Percentiles rank a stretch among this genome's conserved stretches.
phyloP scores from a whole-genome alignment of 2,113 vertebrate genomes.

The Eulacestoma nigropectus region DNA sequence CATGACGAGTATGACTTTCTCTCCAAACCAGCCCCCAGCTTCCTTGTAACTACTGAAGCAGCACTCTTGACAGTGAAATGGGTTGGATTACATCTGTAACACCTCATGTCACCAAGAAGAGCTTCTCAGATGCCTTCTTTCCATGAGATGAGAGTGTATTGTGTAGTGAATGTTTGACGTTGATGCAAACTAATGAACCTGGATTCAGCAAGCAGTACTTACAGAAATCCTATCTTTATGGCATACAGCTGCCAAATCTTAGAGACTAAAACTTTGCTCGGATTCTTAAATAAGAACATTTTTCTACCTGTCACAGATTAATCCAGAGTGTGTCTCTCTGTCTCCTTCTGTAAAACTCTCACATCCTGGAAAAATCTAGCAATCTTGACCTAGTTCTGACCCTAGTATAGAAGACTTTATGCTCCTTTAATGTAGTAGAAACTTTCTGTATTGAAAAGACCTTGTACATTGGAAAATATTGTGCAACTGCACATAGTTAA shows the following conservation, averaged over 20 bases:
- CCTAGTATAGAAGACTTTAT: neutral
- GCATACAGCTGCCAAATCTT: slow-evolving; percentile 46
- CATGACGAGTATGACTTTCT: neutral
- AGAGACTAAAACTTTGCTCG: neutral
- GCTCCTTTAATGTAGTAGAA: neutral
- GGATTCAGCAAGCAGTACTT: slow-evolving; percentile 8
- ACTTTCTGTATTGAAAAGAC: neutral
- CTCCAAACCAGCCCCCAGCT: neutral
- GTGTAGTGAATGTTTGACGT: neutral
- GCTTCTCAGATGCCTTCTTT: neutral
- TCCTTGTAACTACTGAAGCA: neutral
- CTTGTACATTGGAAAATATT: neutral
- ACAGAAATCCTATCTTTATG: slow-evolving; percentile 27
- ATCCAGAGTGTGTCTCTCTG: slow-evolving; percentile 9
- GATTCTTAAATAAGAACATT: slow-evolving; percentile 36
- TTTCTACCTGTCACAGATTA: slow-evolving; percentile 56
- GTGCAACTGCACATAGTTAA: neutral
- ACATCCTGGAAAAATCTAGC: slow-evolving; percentile 27
- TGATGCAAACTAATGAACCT: slow-evolving; percentile 38
- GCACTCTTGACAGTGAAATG: neutral
- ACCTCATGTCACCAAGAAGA: neutral
- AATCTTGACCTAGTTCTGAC: slow-evolving; percentile 10
- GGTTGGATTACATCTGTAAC: neutral
- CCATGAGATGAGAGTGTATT: neutral
- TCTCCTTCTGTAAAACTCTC: slow-evolving; percentile 18